Percentiles rank a stretch among this genome's conserved stretches.
These are phyloP conservation scores for Boleophthalmus pectinirostris DNA, from an alignment of 2,113 vertebrate species.

Conservation along the genomic window DNA sequence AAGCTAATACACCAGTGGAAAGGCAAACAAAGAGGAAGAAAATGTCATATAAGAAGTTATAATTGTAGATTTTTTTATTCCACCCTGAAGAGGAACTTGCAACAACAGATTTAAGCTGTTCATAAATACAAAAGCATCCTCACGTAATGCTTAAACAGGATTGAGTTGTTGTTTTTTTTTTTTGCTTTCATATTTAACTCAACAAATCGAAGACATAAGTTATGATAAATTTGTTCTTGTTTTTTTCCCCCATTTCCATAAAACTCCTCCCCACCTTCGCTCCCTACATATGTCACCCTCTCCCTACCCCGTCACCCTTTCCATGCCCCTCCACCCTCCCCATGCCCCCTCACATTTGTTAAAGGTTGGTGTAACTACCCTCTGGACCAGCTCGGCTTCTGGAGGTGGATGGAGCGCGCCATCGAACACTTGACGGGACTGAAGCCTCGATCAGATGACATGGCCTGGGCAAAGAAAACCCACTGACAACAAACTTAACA, in stretches of 20 bases:
- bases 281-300: not conserved
- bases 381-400: constrained; percentile 76
- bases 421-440: constrained; percentile 71
- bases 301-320: not conserved
- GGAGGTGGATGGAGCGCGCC: constrained; percentile 72
- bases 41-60: not conserved
- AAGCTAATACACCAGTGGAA: not conserved
- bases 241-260: not conserved
- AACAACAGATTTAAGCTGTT: not conserved
- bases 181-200: too few species aligned
- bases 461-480: constrained; percentile 77
- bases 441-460: constrained; percentile 74
- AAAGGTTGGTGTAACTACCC: constrained; percentile 80
- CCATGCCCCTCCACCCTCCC: not conserved
- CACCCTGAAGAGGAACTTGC: not conserved
- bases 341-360: not conserved
- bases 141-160: not conserved
- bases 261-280: not conserved
- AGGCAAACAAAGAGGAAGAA: not conserved
- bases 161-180: too few species aligned
- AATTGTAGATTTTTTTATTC: not conserved
- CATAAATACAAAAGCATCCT: not conserved
- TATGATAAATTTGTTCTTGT: not conserved
- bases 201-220: not conserved
- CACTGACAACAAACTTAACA: constrained; percentile 40